Evolutionary conservation across 2,888 invertebrate species (phyloP), one percentile per base, ranked within the genome.

Genomic region (Parasteatoda lunata): DNA sequence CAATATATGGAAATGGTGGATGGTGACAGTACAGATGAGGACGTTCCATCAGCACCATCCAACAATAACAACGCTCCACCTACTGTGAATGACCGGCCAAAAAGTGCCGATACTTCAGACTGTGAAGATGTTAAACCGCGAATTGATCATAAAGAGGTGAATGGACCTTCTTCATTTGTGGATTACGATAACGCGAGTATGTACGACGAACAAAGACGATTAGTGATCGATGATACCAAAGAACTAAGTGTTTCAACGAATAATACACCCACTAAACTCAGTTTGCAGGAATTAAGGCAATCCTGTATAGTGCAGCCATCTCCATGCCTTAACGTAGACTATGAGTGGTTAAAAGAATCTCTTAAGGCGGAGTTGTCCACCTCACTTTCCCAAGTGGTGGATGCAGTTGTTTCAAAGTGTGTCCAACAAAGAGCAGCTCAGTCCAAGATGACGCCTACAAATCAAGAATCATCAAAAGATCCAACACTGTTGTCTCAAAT

Each of bases 291-390:
- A 30, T 5, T 72, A 11, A 59, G 82, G 15, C 88, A 89, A 78
- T 84, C 88, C n/a, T 88, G 88, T 68, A 84, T 88, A 30, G 88
- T 88, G 52, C 84, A 77, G 49, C 77, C 77, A 6, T 54, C 78
- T 79, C 94, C 95, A 1, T 79, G 80, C 11, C 77, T 79, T 5
- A 95, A 95, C 13, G 94, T 95, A 4, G 97, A 97, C 91, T 93
- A 97, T 7, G 96, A 97, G 91, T 96, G 96, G 79, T 93, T 98
- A 77, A 97, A 97, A n/a, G 97, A 97, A 91, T 95, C 96, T 81
- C 94, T 98, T 5, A 98, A 98, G 93, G 95, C 95, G 77, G 98
- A 98, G 93, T 96, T 98, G 89, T 95, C 96, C 48, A 94, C 96
- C 64, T 96, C 96, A 1, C 92, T 98, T 70, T 95, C 96, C 30